Evolutionary conservation across 1,140 invertebrate species (phyloP).

Genomic region (Rhopalosiphum padi): DNA sequence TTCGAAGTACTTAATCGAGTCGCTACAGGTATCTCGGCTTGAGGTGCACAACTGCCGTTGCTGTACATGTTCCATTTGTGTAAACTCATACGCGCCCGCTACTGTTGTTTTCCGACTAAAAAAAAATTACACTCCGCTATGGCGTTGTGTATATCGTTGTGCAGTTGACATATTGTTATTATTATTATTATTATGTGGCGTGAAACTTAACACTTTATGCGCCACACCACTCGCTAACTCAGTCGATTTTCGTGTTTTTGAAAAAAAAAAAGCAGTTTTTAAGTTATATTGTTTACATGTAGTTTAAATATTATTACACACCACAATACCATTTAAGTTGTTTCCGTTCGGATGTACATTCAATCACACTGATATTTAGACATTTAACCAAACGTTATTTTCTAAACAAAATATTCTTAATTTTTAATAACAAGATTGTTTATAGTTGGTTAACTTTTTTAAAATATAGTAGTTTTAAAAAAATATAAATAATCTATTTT

Average conservation of each 20-base stretch:
- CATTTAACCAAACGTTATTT: neutral
- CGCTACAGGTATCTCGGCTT: neutral
- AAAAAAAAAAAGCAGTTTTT: neutral
- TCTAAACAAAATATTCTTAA: neutral
- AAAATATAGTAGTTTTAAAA: too few species aligned
- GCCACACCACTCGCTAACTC: neutral
- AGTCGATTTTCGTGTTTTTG: neutral
- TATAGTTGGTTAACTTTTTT: too few species aligned
- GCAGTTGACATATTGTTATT: neutral
- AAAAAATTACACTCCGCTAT: neutral
- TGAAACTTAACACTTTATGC: neutral
- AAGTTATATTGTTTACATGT: neutral
- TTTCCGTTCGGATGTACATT: neutral
- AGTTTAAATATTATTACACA: neutral
- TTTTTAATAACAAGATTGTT: neutral
- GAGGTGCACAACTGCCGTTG: neutral
- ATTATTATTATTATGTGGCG: neutral
- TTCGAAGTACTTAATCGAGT: neutral
- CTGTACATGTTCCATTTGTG: neutral
- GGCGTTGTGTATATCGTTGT: neutral
- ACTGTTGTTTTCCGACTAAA: neutral
- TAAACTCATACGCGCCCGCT: neutral
- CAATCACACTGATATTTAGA: neutral
- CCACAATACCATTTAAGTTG: neutral
- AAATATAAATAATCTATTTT: neutral